A percentile compares a stretch with the other conserved stretches of the same genome.
These are phyloP conservation scores for Lomographa bimaculata DNA, from an alignment of 2,888 invertebrate genomes.

Conservation along the genomic window DNA sequence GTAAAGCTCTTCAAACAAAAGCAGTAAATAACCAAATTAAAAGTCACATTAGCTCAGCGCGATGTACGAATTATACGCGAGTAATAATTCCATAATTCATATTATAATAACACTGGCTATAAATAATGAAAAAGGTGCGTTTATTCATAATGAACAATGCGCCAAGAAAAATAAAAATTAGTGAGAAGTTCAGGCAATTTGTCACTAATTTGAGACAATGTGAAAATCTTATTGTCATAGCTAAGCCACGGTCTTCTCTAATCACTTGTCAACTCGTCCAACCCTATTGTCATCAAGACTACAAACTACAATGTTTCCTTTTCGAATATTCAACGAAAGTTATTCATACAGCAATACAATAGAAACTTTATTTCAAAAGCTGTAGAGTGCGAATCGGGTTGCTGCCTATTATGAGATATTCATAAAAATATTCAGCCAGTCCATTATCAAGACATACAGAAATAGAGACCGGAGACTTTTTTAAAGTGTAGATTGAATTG, in stretches of 20 bases:
- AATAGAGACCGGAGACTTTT: slow-evolving; percentile 56
- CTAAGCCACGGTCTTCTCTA: slow-evolving; percentile 54
- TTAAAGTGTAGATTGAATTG: slow-evolving; percentile 66
- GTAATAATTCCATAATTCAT: slow-evolving; percentile 65
- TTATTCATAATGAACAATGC: slow-evolving; percentile 51
- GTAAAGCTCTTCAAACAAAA: slow-evolving; percentile 52
- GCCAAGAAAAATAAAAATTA: slow-evolving; percentile 51
- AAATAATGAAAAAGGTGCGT: slow-evolving; percentile 52
- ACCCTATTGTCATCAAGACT: slow-evolving; percentile 66
- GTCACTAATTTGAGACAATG: slow-evolving; percentile 63
- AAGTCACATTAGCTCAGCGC: slow-evolving; percentile 57
- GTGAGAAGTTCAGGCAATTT: slow-evolving; percentile 54
- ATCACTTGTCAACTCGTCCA: slow-evolving; percentile 68
- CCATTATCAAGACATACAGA: slow-evolving; percentile 57
- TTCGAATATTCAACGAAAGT: slow-evolving; percentile 28
- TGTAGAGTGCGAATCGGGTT: slow-evolving; percentile 30
- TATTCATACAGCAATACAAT: no score
- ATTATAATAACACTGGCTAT: slow-evolving; percentile 52
- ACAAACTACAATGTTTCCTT: slow-evolving; percentile 59
- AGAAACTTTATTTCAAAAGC: slow-evolving; percentile 33
- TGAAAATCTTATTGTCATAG: slow-evolving; percentile 61
- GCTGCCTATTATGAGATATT: slow-evolving; percentile 38
- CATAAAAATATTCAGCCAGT: slow-evolving; percentile 36
- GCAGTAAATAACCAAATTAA: slow-evolving; percentile 68
- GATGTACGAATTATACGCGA: slow-evolving; percentile 58